Evolutionary conservation across 2,113 vertebrate species (phyloP), one percentile per base, ranked within the genome.

Genomic region (Spea bombifrons): DNA sequence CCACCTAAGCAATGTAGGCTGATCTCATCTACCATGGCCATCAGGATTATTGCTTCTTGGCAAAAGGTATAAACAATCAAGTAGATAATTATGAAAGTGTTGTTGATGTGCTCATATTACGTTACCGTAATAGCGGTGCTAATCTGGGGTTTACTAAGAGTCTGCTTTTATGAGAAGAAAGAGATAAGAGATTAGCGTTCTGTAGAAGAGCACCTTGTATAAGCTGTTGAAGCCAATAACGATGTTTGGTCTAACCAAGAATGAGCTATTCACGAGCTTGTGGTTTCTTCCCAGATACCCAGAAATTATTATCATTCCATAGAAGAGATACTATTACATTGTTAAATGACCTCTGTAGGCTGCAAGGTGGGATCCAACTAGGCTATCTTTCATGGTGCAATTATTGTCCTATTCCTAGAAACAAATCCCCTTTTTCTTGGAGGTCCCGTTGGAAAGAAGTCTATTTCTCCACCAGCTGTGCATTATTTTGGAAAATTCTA

Each of bases 31-130:
- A 55, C 57, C 8, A 12, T 61, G 10, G 5, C 68, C 53, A 66
- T 65, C 55, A 69, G 50, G 43, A 53, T 66, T 57, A 70, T 61
- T 69, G 17, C 52, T 48, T 61, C 75, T 76, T 76, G 75, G 75
- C 75, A 76, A 61, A 59, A 17, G 45, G 13, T 59, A 55, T 15
- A 59, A 57, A 70, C 46, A 76, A 76, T 76, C 57, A 59, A 53
- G 66, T 61, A 2, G 16, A 61, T 76, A 69, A 70, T 69, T 49
- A 70, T 66, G 59, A 69, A 61, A 48, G 67, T 43, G 66, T 69
- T 69, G 49, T 50, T 16, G 8, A 15, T 49, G 52, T 61, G 44
- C 45, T 46, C n/a, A 48, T 76, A 76, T 76, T 61, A 76, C 13
- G 43, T 76, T 76, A 61, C 75, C 61, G n/a, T 53, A 5, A n/a